Conservation (phyloP, 1,140 invertebrate species). For the Pygmarrhopalites habei region DNA sequence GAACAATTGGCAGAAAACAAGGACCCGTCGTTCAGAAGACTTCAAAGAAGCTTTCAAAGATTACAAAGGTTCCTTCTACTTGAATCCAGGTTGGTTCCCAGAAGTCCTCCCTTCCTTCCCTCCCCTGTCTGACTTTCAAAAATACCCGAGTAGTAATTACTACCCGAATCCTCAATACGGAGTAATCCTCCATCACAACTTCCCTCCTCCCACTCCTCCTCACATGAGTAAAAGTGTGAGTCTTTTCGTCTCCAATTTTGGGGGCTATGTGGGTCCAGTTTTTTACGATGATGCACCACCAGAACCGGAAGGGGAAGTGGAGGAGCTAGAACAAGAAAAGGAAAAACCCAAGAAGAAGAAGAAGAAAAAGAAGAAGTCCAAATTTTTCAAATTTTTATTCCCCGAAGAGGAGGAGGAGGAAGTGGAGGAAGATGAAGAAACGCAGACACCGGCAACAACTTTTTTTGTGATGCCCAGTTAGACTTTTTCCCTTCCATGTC, state of each 20-base stretch:
- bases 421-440: too few relatives aligned
- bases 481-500: too few relatives aligned
- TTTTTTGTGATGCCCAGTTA: too few relatives aligned
- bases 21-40: too few relatives aligned
- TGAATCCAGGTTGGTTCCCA: constrained; percentile 3
- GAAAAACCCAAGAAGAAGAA: too few relatives aligned
- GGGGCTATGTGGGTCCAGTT: constrained; percentile 5
- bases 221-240: not conserved
- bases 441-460: too few relatives aligned
- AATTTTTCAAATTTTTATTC: not conserved
- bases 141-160: not conserved
- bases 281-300: too few relatives aligned
- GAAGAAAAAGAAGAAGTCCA: not conserved
- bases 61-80: constrained; percentile 3
- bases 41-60: not conserved
- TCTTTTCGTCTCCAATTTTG: constrained; percentile 1
- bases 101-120: not conserved
- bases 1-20: not conserved
- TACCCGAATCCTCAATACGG: not conserved
- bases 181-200: not conserved
- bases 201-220: not conserved
- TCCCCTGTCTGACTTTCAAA: not conserved
- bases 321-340: too few relatives aligned
- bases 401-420: too few relatives aligned
- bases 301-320: too few relatives aligned